Evolutionary conservation across 2,888 invertebrate genomes (phyloP), one percentile per base, ranked within the genome.

Genomic region (Drosophila longiperda): DNA sequence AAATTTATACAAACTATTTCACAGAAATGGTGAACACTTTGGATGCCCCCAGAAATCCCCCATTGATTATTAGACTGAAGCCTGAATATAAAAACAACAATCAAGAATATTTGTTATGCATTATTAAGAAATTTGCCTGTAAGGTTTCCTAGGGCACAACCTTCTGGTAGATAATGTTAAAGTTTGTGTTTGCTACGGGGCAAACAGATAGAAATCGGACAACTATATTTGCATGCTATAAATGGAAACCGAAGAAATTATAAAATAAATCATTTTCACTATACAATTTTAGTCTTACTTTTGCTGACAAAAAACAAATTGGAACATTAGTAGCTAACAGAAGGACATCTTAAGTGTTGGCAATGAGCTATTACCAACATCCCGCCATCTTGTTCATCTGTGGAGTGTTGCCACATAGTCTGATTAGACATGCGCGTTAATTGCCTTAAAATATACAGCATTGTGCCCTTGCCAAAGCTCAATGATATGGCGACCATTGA

Each of bases 51-150:
- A 57, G 33, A 33, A 60, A 62, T 54, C 17, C 57, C 57, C 63
- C 45, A 48, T 53, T 61, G 57, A 67, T 38, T 36, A 69, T 78
- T 87, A 87, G 83, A 84, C 83, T 84, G 83, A 84, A 78, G 73
- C 57, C 70, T 74, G 83, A 78, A 75, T 74, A 78, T 82, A 66
- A 48, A 48, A 52, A 48, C 32, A 38, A 36, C 20, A 72, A 52
- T 20, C 49, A 45, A 45, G 34, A 76, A 60, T 50, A 50, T 29
- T 11, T 50, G 50, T 17, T 23, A n/a, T 23, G 17, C 8, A n/a
- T 60, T n/a, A n/a, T 15, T 66, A 45, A 33, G 29, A 63, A 33
- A 67, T 20, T 50, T 73, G 53, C 58, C 50, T 50, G 40, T 26
- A 67, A 40, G 49, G 49, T 57, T 52, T 9, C 36, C 49, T 20